Evolutionary conservation across 2,888 invertebrate genomes (phyloP).

Genomic region (Pammene aurita): DNA sequence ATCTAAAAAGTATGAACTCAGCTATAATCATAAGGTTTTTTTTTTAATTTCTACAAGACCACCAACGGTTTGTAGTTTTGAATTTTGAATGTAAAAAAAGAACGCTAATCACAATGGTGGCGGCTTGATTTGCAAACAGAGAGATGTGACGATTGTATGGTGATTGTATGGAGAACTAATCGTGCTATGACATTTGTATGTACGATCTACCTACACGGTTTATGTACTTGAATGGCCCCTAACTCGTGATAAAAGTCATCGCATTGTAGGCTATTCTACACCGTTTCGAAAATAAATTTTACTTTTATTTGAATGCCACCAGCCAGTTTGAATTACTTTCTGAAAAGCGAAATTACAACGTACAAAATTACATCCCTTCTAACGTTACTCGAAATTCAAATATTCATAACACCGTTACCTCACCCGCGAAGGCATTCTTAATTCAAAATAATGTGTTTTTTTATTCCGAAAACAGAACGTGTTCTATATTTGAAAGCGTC

Average conservation of each 20-base stretch:
- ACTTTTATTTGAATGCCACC: conserved; percentile 13
- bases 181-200: conserved; percentile 43
- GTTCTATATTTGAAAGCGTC: conserved; percentile 77
- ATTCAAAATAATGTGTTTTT: conserved; percentile 71
- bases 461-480: conserved; percentile 64
- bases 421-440: conserved; percentile 77
- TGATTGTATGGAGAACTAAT: conserved; percentile 59
- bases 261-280: conserved; percentile 18
- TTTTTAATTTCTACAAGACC: conserved; percentile 52
- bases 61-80: conserved; percentile 63
- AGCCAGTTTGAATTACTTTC: conserved; percentile 35
- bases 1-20: too few species aligned
- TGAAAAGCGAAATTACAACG: conserved; percentile 33
- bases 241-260: conserved; percentile 26
- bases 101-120: conserved; percentile 68
- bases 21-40: too few species aligned
- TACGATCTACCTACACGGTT: conserved; percentile 37
- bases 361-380: conserved; percentile 37
- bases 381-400: conserved; percentile 44
- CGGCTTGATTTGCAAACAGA: conserved; percentile 78
- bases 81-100: conserved; percentile 67
- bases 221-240: conserved; percentile 38
- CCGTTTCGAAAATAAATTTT: conserved; percentile 17
- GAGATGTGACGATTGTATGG: conserved; percentile 77
- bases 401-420: conserved; percentile 54